These are phyloP conservation scores for Falco concolor DNA, from an alignment of 2,797 vertebrate genomes.

Conservation along the genomic window DNA sequence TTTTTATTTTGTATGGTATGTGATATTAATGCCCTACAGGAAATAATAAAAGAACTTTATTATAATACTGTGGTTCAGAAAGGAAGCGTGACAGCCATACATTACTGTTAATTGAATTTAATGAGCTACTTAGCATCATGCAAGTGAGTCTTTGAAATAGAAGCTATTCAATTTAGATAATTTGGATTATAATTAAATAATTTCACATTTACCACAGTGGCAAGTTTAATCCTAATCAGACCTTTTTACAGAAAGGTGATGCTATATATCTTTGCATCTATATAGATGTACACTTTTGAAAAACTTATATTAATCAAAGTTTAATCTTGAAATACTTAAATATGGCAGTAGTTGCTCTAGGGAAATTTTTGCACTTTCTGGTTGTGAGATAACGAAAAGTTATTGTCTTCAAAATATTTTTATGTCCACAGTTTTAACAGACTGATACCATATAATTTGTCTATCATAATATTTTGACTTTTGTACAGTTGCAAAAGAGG, in stretches of 20 bases:
- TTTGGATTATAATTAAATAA: conserved; percentile 71
- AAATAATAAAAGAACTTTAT: conserved; percentile 66
- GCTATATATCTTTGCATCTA: conserved; percentile 1
- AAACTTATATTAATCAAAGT: not conserved
- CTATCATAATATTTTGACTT: not conserved
- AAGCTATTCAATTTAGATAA: conserved; percentile 67
- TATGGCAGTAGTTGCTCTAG: not conserved
- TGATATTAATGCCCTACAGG: conserved; percentile 54
- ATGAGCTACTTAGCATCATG: conserved; percentile 66
- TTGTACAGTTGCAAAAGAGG: not conserved
- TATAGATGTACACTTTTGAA: not conserved
- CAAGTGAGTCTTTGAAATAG: conserved; percentile 68
- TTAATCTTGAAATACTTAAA: not conserved
- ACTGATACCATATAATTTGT: not conserved
- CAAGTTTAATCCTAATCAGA: conserved; percentile 61
- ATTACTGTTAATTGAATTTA: conserved; percentile 74
- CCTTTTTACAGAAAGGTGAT: conserved; percentile 37
- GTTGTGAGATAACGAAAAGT: not conserved
- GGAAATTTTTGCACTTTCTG: not conserved
- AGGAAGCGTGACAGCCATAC: conserved; percentile 56
- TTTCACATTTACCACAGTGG: conserved; percentile 55
- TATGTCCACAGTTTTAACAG: not conserved
- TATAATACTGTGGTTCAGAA: conserved; percentile 57
- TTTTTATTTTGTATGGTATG: conserved; percentile 44
- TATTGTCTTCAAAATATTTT: not conserved